Evolutionary conservation across 2,888 invertebrate species (phyloP), one percentile per base, ranked within the genome.

Genomic region (Cantharis flavilabris): DNA sequence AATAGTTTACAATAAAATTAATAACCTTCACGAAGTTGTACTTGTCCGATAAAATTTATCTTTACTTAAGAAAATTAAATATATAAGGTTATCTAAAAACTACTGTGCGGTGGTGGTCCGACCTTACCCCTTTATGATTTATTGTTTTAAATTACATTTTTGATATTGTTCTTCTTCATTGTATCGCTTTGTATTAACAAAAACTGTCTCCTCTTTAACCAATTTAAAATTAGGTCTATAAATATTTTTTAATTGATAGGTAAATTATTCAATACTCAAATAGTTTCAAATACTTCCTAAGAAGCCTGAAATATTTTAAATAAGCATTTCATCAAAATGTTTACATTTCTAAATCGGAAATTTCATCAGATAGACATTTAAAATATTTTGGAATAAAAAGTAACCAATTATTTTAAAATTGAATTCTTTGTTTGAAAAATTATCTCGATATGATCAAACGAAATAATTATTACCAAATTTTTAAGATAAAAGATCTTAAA

Each of bases 71-170:
- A 72, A 71, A 77, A 77, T 75, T 77, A 69, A 75, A 75, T 74
- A 75, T 74, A 75, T 73, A 72, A 62, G 72, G 23, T 77, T 69
- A 33, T 74, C 74, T 30, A 75, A 72, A 71, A 71, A 72, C 63
- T 75, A 70, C 74, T 49, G 28, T 71, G 65, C 69, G 65, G 30
- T 62, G 77, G 77, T 77, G 75, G 77, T 77, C 75, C n/a, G 14
- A 65, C 77, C 77, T 63, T 69, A 73, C 73, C 77, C 72, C 69
- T 64, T 49, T 49, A 69, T 77, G 77, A 77, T 77, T 75, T 77
- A 77, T 75, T 63, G 72, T 72, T 71, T 71, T 62, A 49, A 69
- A 74, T 73, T 73, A 71, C 16, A 73, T 70, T 71, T 73, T 70
- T 71, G 73, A 49, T 62, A 73, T 73, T 73, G 73, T 71, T 73